Percentiles rank a stretch among this genome's conserved stretches.
Evolutionary conservation across 2,113 vertebrate genomes (phyloP).

Genomic region (Oxygymnocypris stewartii): DNA sequence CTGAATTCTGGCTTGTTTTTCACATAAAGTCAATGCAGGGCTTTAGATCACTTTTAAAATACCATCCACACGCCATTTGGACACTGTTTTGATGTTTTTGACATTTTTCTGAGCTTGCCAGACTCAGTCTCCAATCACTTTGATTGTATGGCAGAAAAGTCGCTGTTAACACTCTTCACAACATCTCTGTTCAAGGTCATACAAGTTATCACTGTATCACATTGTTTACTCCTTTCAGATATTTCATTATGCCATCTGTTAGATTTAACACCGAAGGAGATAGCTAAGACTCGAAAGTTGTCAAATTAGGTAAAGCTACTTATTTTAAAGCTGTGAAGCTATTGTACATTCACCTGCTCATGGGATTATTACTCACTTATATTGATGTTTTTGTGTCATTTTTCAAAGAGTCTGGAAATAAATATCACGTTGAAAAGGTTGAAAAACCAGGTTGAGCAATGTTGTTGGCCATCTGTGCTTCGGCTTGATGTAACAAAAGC

Average conservation of each 20-base stretch:
- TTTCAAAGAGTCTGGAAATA: slow-evolving; percentile 4
- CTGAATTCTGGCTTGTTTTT: neutral
- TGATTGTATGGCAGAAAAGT: neutral
- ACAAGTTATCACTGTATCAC: neutral
- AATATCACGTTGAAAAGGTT: slow-evolving; percentile 9
- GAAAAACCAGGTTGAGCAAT: slow-evolving; percentile 4
- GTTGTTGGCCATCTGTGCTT: slow-evolving; percentile 16
- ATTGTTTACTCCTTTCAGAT: neutral
- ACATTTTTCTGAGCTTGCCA: neutral
- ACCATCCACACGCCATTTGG: neutral
- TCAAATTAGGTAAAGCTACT: neutral
- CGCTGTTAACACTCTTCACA: neutral
- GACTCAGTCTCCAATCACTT: neutral
- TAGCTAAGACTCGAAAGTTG: neutral
- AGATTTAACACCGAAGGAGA: no score
- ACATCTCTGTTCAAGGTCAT: neutral
- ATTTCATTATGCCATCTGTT: neutral
- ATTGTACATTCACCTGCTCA: neutral
- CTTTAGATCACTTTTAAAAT: neutral
- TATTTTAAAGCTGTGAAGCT: neutral
- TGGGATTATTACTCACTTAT: neutral
- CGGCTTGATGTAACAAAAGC: slow-evolving; percentile 5
- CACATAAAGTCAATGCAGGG: neutral
- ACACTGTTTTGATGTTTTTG: neutral
- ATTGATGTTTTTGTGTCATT: slow-evolving; percentile 9